Percentiles rank a stretch among this genome's conserved stretches.
phyloP scores from a whole-genome alignment of 1,140 invertebrate genomes.

The Sarcophaga bullata region DNA sequence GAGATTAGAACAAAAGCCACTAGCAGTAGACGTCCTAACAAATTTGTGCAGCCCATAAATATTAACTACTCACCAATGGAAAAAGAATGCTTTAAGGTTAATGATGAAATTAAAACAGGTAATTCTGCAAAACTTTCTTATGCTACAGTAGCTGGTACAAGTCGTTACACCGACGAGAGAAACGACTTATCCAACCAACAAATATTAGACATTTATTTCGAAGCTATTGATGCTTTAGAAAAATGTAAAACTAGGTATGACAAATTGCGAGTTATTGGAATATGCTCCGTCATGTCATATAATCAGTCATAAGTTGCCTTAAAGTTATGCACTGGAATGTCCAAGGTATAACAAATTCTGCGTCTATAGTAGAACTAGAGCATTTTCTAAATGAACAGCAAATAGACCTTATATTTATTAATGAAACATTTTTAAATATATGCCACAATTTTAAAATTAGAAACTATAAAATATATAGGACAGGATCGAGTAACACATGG shows the following conservation, averaged over 20 bases:
- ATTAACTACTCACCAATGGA: not conserved
- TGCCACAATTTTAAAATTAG: conserved; percentile 2
- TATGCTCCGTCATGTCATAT: conserved; percentile 28
- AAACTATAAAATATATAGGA: not conserved
- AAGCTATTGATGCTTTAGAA: conserved; percentile 33
- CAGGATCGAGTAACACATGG: not conserved
- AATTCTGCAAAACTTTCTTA: not conserved
- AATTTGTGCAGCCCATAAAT: not conserved
- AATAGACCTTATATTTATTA: conserved; percentile 2
- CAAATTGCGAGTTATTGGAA: conserved; percentile 20
- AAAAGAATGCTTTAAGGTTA: not conserved
- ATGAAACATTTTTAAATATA: conserved; percentile 15
- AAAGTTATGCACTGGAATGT: conserved; percentile 27
- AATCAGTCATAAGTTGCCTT: not conserved
- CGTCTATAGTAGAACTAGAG: not conserved
- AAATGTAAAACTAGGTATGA: conserved; percentile 19
- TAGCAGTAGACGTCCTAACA: not conserved
- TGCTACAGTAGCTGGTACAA: not conserved
- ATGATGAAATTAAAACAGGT: too few species aligned
- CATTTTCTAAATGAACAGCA: not conserved
- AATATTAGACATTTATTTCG: conserved; percentile 8
- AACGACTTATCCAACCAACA: conserved; percentile 1
- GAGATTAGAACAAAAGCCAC: not conserved
- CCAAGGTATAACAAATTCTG: conserved; percentile 21
- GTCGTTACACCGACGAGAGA: not conserved